Evolutionary conservation across 2,113 vertebrate genomes (phyloP), one percentile per base, ranked within the genome.

Genomic region (Lophochroa leadbeateri): DNA sequence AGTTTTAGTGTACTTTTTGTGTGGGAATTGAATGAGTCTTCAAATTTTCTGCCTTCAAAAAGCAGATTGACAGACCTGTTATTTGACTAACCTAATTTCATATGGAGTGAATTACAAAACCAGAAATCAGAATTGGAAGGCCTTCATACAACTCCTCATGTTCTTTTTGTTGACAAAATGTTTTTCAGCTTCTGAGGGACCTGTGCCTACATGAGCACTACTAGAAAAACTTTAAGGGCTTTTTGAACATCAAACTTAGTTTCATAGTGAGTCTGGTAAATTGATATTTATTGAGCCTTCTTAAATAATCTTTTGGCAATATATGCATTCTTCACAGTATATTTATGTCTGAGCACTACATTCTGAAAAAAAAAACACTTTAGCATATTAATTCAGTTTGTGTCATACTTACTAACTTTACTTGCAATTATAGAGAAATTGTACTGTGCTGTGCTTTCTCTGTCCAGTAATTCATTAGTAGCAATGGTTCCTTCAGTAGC

Each of bases 321-420:
- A 93, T 72, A 67, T 41, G 64, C 39, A 76, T 5, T 90, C 7
- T 82, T 96, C 79, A 93, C 35, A 75, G 55, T 69, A 63, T 85
- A 85, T 82, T 96, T 94, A 8, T 85, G 87, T 37, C 57, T 70
- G 37, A 91, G 35, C 33, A 77, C 80, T 94, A 52, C 67, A 89
- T 94, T 91, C 60, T 82, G 61, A 75, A 84, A 95, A 82, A 89
- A 86, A 29, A n/a, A 19, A 8, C 76, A 46, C 29, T 61, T 91
- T 88, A 74, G 25, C 57, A 92, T 95, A 86, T 88, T 80, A 90
- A 91, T 96, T 96, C 35, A 6, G 11, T 76, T 82, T 74, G 46
- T 90, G 93, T 92, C 96, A 98, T 99, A 99, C 99, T 99, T 98
- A 99, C 99, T 99, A 97, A 99, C 98, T 99, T 99, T 99, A 98